phyloP scores from a whole-genome alignment of 2,888 invertebrate genomes.

The Actias luna region DNA sequence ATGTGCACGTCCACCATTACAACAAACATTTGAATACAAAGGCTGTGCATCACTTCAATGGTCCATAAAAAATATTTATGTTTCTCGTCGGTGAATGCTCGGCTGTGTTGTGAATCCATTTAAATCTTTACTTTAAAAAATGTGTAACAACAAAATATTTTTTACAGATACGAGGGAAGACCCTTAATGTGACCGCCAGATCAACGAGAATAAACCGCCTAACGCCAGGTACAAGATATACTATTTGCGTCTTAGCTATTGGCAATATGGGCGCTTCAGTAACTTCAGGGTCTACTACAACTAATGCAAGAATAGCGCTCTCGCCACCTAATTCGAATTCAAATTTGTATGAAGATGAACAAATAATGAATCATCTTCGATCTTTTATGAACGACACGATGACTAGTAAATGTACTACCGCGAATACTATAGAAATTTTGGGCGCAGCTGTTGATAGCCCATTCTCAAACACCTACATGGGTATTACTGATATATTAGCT shows the following conservation, averaged over 20 bases:
- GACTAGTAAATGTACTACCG: constrained; percentile 89
- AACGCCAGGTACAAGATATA: constrained; percentile 90
- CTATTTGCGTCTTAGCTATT: constrained; percentile 93
- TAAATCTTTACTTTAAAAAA: constrained; percentile 67
- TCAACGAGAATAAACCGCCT: constrained; percentile 88
- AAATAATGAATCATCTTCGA: constrained; percentile 71
- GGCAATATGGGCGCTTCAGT: constrained; percentile 83
- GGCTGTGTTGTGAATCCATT: constrained; percentile 65
- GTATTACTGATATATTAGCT: constrained; percentile 88
- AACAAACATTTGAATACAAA: constrained; percentile 79
- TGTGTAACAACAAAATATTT: constrained; percentile 41
- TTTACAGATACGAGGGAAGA: constrained; percentile 87
- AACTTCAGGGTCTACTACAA: constrained; percentile 60
- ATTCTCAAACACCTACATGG: constrained; percentile 85
- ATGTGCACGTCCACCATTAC: constrained; percentile 63
- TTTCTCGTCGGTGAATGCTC: constrained; percentile 68
- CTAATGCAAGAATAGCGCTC: constrained; percentile 78
- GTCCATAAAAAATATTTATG: constrained; percentile 81
- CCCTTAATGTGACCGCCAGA: constrained; percentile 87
- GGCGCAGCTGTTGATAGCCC: constrained; percentile 82
- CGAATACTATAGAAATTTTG: constrained; percentile 87
- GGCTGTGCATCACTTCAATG: constrained; percentile 80
- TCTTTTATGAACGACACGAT: constrained; percentile 84
- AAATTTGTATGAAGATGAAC: constrained; percentile 82
- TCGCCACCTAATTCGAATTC: constrained; percentile 59